Percentiles rank a stretch among this genome's conserved stretches.
These are phyloP conservation scores for Polietes domitor DNA, from an alignment of 2,888 invertebrate species.

Conservation along the genomic window DNA sequence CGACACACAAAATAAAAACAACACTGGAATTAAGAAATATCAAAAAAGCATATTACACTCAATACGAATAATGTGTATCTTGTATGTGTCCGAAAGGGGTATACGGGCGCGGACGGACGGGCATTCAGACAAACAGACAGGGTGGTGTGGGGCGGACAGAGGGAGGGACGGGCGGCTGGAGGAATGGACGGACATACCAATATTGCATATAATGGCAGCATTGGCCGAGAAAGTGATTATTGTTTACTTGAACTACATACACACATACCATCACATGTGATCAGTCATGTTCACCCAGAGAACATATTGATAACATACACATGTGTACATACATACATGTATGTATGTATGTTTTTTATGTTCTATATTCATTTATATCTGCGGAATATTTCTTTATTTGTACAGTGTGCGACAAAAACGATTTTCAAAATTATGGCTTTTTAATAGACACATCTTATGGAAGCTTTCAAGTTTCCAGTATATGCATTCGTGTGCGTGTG, in stretches of 20 bases:
- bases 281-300: background rate
- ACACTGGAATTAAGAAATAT: conserved; percentile 23
- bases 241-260: background rate
- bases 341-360: too few species aligned
- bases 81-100: background rate
- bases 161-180: background rate
- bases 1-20: background rate
- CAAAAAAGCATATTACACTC: conserved; percentile 5
- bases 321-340: background rate
- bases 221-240: background rate
- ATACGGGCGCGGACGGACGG: background rate
- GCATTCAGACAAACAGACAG: background rate
- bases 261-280: conserved; percentile 7
- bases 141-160: background rate
- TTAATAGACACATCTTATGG: background rate
- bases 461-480: background rate
- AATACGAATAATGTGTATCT: background rate
- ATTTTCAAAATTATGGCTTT: background rate
- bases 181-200: background rate
- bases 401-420: background rate
- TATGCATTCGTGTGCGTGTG: background rate
- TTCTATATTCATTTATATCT: too few species aligned
- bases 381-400: background rate
- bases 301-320: background rate
- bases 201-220: conserved; percentile 2